Evolutionary conservation across 2,888 invertebrate genomes (phyloP), one percentile per base, ranked within the genome.

Genomic region (Pandemis corylana): DNA sequence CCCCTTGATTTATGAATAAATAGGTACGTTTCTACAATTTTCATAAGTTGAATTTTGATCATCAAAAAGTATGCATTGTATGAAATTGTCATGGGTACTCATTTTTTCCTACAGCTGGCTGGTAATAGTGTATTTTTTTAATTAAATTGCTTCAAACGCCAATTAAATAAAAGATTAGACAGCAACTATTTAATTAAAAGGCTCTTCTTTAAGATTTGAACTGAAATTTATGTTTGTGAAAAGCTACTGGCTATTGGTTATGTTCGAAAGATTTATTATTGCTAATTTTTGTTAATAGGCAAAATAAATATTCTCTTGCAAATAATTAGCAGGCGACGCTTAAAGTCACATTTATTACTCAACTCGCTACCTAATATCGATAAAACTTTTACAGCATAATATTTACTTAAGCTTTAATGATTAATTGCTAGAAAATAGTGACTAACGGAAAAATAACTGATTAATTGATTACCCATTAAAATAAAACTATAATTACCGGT

Each of bases 341-440:
- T 87, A 92, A 86, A 94, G 94, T 94, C 93, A 94, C 94, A 94
- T 92, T 93, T 92, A 93, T 94, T 94, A 94, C 85, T 88, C 80
- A 78, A 85, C 84, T 71, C 75, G 75, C 70, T 90, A 89, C 78
- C 79, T 80, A 83, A 83, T 87, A 84, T 84, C 75, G 78, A 86
- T 87, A 84, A 85, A 85, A 81, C 76, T 83, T 86, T 82, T 85
- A 82, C 83, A 83, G 80, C 81, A 83, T 81, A 82, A 83, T 81
- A 82, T 82, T 72, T 80, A 80, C 80, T 81, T 81, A 83, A 82
- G 81, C 76, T 78, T 80, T 81, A 79, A 53, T 62, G 70, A 72
- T 76, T 80, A 78, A 77, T 78, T 75, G 81, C 78, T 78, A 78
- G 78, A 79, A 76, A 72, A 78, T 78, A 77, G 73, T 76, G 78